Evolutionary conservation across 2,113 vertebrate genomes (phyloP), one percentile per base, ranked within the genome.

Genomic region (Mus pahari): DNA sequence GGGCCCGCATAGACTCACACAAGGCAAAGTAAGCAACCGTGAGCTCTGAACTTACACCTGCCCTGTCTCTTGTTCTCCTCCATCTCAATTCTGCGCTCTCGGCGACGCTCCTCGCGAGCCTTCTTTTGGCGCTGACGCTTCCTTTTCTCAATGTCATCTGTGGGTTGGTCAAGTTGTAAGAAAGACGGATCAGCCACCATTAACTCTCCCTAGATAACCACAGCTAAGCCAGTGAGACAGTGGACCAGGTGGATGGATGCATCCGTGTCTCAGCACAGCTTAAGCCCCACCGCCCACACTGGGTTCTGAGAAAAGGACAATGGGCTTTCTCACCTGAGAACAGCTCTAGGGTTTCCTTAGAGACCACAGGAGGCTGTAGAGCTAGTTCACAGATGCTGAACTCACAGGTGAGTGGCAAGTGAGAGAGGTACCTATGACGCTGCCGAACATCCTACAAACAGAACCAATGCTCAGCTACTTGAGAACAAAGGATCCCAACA

Each of bases 1-100:
- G 68, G 87, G 68, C 33, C 33, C 20, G 33, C 14, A 53, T 0
- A 79, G 13, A 33, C 20, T 19, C 48, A 91, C 0, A 16, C 58
- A 86, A 13, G 58, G 82, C 48, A 74, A n/a, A 19, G 20, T 16
- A n/a, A 24, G 75, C 86, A 39, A 58, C 66, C 7, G 16, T 1
- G 8, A 33, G 13, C 19, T 62, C 12, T 42, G 9, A 26, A 98
- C 99, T 99, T 98, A 99, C 99, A 99, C 98, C 98, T 99, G 78
- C 99, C 99, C 97, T 99, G 99, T 96, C 99, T 99, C 98, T 99
- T 99, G 98, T 99, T 99, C 95, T 99, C 99, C 95, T 99, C 99
- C 0, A 99, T 99, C 97, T 99, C 99, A 97, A 99, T 99, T 58
- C 99, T 98, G 92, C 98, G 99, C 93, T 99, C 99, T 10, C 99